Evolutionary conservation across 2,113 vertebrate genomes (phyloP).

Genomic region (Osmerus mordax): DNA sequence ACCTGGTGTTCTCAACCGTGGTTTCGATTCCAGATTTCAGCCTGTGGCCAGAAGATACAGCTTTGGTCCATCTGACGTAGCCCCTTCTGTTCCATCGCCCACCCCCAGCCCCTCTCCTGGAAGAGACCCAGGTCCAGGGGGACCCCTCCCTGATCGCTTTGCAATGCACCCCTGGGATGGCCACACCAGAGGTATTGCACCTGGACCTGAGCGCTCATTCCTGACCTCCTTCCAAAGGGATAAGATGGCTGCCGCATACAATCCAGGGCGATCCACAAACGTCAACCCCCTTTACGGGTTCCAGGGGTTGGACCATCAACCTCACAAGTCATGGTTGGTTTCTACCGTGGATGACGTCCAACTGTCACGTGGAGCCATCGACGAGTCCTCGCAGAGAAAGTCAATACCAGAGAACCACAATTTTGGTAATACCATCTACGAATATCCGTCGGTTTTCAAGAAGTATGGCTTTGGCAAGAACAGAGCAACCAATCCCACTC

Average conservation of each 20-base stretch:
- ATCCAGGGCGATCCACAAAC: conserved; percentile 3
- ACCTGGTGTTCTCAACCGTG: no score
- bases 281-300: conserved; percentile 1
- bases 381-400: background rate
- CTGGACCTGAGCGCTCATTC: background rate
- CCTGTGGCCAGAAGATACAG: no score
- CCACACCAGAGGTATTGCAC: background rate
- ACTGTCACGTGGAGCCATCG: background rate
- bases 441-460: background rate
- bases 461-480: conserved; percentile 52
- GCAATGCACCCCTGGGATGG: no score
- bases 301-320: conserved; percentile 16
- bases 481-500: background rate
- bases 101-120: background rate
- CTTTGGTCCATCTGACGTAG: no score
- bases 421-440: conserved; percentile 1
- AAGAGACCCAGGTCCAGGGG: background rate
- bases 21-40: no score
- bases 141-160: background rate
- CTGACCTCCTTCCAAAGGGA: no score
- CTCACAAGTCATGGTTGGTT: background rate
- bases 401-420: background rate
- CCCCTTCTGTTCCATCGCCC: no score
- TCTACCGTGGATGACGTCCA: background rate
- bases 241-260: background rate